These are phyloP conservation scores for Agriotes lineatus DNA, from an alignment of 2,888 invertebrate species.

Conservation along the genomic window DNA sequence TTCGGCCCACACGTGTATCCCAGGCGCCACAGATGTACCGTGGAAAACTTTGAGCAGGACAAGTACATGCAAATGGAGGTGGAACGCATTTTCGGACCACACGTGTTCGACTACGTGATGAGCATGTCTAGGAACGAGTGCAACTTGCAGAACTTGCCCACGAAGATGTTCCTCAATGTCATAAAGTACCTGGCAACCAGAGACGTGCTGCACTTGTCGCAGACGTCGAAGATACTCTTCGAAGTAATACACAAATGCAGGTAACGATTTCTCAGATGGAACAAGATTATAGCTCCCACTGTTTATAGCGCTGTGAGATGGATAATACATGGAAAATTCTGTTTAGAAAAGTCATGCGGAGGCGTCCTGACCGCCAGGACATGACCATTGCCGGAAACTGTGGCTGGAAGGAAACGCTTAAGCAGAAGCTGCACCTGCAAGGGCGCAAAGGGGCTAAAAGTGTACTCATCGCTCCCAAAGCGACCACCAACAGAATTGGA, in stretches of 20 bases:
- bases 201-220: conserved; percentile 52
- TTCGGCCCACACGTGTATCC: conserved; percentile 56
- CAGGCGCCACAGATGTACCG: conserved; percentile 44
- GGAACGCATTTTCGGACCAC: conserved; percentile 53
- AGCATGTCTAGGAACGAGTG: conserved; percentile 44
- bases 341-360: conserved; percentile 44
- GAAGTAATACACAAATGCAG: conserved; percentile 48
- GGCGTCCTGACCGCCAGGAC: conserved; percentile 35
- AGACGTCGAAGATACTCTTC: conserved; percentile 55
- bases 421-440: conserved; percentile 19
- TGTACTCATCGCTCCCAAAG: no score
- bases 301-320: conserved; percentile 50
- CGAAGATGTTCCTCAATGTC: conserved; percentile 54
- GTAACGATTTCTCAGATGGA: conserved; percentile 22
- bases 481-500: background rate
- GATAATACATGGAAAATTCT: conserved; percentile 50
- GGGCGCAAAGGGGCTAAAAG: background rate
- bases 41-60: conserved; percentile 54
- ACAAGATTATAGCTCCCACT: conserved; percentile 1
- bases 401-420: conserved; percentile 44
- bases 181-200: conserved; percentile 50
- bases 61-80: conserved; percentile 55
- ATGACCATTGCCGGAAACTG: conserved; percentile 16
- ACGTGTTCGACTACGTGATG: conserved; percentile 42
- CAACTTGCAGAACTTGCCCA: conserved; percentile 51